Base-by-base conservation (phyloP, 2,888 invertebrate genomes). In the Camptogramma bilineatum region DNA sequence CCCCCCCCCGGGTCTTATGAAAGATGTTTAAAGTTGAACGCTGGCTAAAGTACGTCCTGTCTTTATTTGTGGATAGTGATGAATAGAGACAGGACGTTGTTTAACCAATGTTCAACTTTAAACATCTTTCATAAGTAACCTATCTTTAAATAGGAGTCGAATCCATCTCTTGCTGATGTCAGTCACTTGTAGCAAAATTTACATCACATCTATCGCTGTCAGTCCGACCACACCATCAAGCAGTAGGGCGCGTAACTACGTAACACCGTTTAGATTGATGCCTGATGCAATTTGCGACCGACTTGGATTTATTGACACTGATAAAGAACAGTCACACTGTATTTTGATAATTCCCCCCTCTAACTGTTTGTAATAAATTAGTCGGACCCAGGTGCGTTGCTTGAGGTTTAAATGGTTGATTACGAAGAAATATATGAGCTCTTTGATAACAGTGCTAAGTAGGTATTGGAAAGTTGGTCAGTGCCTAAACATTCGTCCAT, bases 251-350 rank as follows among this genome's bases (percentile, higher is more conserved):
- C 86, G 88, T 89, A 87, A 90, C 87, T 84, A 87, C 84, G 84
- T 89, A 87, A 90, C 91, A 82, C 87, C 81, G 83, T 86, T 90
- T 86, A 90, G 90, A 91, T 90, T 91, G 91, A 91, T 92, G 86
- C 84, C 84, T 90, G 90, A 91, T 91, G 90, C 92, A 91, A 92
- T 92, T 92, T 90, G 88, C 80, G 81, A 84, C 82, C 70, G 88
- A 87, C 90, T 87, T 80, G 85, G 90, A 91, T 91, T 91, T 91
- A 91, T 90, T 79, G 86, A 72, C 75, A 73, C 84, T 85, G 90
- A 91, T 91, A 91, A 89, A 86, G 80, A 80, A 83, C 86, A 81
- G 79, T 77, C 78, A 80, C 71, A 79, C 79, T 73, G 77, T 79
- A 72, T 79, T 85, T 83, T 82, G 83, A 78, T 85, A 84, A 86